phyloP scores from a whole-genome alignment of 1,140 invertebrate species.

The Pentalonia nigronervosa region DNA sequence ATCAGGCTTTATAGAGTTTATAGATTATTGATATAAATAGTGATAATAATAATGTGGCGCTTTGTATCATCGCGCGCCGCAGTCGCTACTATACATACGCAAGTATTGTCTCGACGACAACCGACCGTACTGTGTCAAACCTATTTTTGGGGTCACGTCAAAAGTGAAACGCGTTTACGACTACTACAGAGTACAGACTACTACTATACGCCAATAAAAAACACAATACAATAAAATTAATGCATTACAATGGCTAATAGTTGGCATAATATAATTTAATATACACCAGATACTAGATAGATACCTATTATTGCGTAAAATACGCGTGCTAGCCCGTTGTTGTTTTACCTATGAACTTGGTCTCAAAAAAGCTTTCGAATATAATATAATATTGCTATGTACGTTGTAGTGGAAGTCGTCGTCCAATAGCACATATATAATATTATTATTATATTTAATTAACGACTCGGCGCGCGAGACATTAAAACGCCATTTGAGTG shows the following conservation, averaged over 20 bases:
- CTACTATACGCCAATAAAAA: neutral
- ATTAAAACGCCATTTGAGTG: constrained; percentile 34
- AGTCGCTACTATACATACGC: neutral
- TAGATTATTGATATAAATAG: constrained; percentile 7
- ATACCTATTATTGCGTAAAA: neutral
- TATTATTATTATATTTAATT: constrained; percentile 23
- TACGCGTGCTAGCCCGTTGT: neutral
- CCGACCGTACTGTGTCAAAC: neutral
- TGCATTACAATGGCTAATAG: neutral
- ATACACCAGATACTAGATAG: neutral
- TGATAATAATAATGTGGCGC: neutral
- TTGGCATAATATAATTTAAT: neutral
- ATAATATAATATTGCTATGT: neutral
- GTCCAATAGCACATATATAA: neutral
- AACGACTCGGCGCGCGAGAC: neutral
- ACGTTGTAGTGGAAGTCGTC: neutral
- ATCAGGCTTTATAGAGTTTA: neutral
- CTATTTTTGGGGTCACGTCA: constrained; percentile 44
- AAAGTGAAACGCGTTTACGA: constrained; percentile 36
- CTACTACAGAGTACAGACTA: constrained; percentile 14
- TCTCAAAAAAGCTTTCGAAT: constrained; percentile 4
- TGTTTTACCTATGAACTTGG: neutral
- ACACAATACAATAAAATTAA: neutral
- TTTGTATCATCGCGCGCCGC: constrained; percentile 9
- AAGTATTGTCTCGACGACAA: constrained; percentile 10